Evolutionary conservation across 2,113 vertebrate species (phyloP).

Genomic region (Heterocephalus glaber): DNA sequence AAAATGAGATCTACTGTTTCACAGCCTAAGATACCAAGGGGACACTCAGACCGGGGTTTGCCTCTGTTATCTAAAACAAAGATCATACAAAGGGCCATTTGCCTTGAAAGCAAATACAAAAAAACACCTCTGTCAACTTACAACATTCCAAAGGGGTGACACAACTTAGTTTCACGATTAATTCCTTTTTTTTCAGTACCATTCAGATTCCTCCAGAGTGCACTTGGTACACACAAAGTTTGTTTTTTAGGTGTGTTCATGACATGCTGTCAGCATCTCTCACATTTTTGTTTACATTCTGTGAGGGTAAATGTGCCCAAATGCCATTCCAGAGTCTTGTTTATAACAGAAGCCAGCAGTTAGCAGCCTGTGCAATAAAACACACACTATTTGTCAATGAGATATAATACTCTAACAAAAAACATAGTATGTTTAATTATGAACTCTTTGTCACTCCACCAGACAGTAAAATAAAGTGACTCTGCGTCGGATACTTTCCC

Average conservation of each 20-base stretch:
- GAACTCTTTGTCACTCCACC: background rate
- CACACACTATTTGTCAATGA: constrained; percentile 3
- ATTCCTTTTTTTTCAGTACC: background rate
- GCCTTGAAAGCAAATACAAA: background rate
- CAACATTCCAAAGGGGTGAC: background rate
- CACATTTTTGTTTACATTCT: background rate
- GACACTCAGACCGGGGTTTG: background rate
- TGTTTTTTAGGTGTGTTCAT: background rate
- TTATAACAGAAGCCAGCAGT: background rate
- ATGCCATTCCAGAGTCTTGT: constrained; percentile 15
- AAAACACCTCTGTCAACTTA: background rate
- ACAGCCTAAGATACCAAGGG: background rate
- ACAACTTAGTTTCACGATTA: background rate
- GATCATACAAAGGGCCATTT: background rate
- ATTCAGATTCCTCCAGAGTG: background rate
- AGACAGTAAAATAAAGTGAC: background rate
- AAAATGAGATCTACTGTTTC: background rate
- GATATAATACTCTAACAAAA: constrained; percentile 29
- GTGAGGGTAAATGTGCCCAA: background rate
- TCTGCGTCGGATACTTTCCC: background rate
- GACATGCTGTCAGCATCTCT: background rate
- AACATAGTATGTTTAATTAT: background rate
- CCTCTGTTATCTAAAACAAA: background rate
- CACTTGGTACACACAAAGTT: background rate
- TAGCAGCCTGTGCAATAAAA: constrained; percentile 8